Conservation (phyloP, 2,113 vertebrate species). For the Sporophila hypoxantha region DNA sequence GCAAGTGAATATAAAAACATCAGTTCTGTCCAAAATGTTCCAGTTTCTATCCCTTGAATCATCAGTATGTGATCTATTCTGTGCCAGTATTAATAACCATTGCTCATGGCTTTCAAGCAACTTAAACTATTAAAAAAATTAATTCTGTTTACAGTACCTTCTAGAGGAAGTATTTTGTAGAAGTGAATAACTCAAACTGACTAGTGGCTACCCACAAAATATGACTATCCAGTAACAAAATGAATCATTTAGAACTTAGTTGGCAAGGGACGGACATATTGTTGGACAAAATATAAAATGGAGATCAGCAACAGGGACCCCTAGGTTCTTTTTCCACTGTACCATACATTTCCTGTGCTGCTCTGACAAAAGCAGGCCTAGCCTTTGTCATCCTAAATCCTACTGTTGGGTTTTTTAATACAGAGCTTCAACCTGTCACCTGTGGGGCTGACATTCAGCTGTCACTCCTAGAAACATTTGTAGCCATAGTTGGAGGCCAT, state of each 20-base stretch:
- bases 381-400: neutral
- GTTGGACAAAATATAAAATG: slow-evolving; percentile 2
- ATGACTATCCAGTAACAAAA: slow-evolving; percentile 27
- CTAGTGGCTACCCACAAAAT: slow-evolving; percentile 44
- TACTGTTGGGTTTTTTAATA: neutral
- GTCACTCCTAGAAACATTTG: neutral
- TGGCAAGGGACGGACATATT: neutral
- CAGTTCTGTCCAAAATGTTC: slow-evolving; percentile 23
- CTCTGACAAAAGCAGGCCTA: neutral
- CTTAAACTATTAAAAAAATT: slow-evolving; percentile 39
- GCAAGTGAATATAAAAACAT: slow-evolving; percentile 23
- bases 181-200: slow-evolving; percentile 42
- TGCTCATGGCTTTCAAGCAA: slow-evolving; percentile 42
- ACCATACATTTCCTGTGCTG: neutral
- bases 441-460: neutral
- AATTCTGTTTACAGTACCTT: slow-evolving; percentile 47
- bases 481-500: neutral
- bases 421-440: neutral
- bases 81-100: slow-evolving; percentile 47
- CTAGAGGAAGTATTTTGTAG: slow-evolving; percentile 40
- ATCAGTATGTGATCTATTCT: slow-evolving; percentile 16
- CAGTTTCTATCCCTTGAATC: slow-evolving; percentile 21
- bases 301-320: neutral
- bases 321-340: neutral
- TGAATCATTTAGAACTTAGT: slow-evolving; percentile 5